Base-by-base conservation (phyloP, 2,113 vertebrate species). In the Solea senegalensis region DNA sequence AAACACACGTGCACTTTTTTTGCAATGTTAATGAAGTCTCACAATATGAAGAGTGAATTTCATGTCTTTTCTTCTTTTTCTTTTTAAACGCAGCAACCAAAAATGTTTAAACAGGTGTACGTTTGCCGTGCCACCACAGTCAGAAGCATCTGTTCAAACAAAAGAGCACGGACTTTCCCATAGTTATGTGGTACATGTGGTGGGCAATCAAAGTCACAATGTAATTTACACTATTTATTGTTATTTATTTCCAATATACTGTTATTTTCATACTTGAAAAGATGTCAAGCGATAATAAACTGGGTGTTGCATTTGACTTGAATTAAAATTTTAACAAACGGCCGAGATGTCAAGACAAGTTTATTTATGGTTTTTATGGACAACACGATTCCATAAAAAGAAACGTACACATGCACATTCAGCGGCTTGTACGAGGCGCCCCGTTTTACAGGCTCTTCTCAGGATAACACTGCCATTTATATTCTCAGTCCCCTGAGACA, bases 211-310 rank as follows among this genome's bases (percentile, higher is more conserved):
- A 72, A 72, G 50, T 80, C 64, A 75, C 69, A 26, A n/a, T 74
- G 73, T 75, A 13, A 71, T 21, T 80, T 68, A 78, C 69, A 60
- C 65, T 84, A 87, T 85, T 86, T 88, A 86, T 89, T 88, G 56
- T 77, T 89, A 88, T 90, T 90, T 89, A 88, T 90, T 86, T 85
- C 73, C 66, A 41, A 52, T 76, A 52, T 76, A 56, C 81, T 87
- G 73, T 84, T 86, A 75, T 87, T 88, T 90, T 90, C 80, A 71
- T 89, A 81, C 83, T 86, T 87, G 71, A 45, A 60, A 76, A 81
- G 26, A 83, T 14, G 81, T 85, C 65, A 83, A 79, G 63, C 72
- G 54, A 77, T 51, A 87, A 90, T 34, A 89, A 58, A 84, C 2
- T 61, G 72, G 55, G 63, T 83, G 81, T 85, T 74, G 73, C 56